A percentile compares a stretch with the other conserved stretches of the same genome.
These are phyloP conservation scores for Pluvianellus socialis DNA, from an alignment of 2,113 vertebrate genomes.

Conservation along the genomic window DNA sequence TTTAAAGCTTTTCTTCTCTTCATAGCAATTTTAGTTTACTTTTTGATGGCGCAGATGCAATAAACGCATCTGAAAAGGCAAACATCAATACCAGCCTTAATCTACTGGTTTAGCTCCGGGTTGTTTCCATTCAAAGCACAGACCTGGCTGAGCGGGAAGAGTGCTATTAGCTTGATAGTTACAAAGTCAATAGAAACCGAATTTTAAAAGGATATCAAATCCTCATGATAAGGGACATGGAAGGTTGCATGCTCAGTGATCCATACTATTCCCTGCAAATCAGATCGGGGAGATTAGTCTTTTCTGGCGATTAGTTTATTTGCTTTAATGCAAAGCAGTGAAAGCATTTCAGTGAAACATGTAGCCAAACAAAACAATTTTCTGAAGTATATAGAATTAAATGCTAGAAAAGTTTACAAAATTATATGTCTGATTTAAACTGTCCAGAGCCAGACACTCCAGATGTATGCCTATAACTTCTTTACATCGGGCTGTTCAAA, in stretches of 20 bases:
- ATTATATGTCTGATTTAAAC: not conserved
- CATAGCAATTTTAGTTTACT: not conserved
- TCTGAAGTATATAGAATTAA: not conserved
- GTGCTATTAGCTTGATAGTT: conserved; percentile 42
- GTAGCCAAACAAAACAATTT: not conserved
- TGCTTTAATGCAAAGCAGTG: conserved; percentile 38
- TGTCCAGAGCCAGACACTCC: not conserved
- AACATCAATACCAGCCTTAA: conserved; percentile 9
- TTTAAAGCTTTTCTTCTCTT: not conserved
- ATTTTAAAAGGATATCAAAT: conserved; percentile 58
- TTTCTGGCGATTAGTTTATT: conserved; percentile 35
- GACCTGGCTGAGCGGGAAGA: conserved; percentile 5
- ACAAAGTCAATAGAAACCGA: conserved; percentile 45
- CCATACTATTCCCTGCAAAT: conserved; percentile 15
- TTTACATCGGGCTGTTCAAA: not conserved
- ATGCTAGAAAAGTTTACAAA: not conserved
- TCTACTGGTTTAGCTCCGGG: conserved; percentile 1
- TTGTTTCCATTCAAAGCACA: not conserved
- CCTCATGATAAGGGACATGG: conserved; percentile 6
- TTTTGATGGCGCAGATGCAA: not conserved
- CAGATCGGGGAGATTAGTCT: conserved; percentile 32
- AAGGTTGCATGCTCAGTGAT: conserved; percentile 28
- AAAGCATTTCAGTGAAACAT: not conserved
- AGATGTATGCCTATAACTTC: not conserved
- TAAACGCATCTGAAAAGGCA: not conserved